Base-by-base conservation (phyloP, 2,113 vertebrate species). In the Oreotragus oreotragus region DNA sequence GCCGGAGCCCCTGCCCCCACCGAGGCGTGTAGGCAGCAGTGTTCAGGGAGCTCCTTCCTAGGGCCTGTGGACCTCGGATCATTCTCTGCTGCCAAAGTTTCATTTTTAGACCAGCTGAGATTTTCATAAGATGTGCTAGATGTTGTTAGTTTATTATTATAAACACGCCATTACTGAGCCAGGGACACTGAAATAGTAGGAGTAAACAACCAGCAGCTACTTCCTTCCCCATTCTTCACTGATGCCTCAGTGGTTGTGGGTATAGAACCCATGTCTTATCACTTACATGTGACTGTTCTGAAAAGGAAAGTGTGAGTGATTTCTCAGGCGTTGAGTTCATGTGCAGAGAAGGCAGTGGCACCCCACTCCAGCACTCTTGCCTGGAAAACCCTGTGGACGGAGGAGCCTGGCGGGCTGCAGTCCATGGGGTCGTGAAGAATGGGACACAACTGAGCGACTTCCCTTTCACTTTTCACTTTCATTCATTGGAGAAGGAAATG, bases 1-100 rank as follows among this genome's bases (percentile, higher is more conserved):
- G 43, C 80, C 2, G 0, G 25, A 33, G 10, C 9, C 45, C 17
- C 8, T 0, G 2, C 28, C 28, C 0, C 4, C 28, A 3, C 15
- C 1, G 8, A 17, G n/a, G 15, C 9, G n/a, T 3, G 2, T 3
- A 17, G 83, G 11, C 0, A 7, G 9, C 2, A 1, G 23, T 12
- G 4, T 5, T 28, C 10, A 17, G 14, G 76, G 27, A 39, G 36
- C 8, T 5, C 4, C 1, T 4, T 57, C 15, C 30, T 51, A 49
- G 57, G 28, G 25, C 49, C 77, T 11, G 47, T 2, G 17, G 15
- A 7, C 27, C 25, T 9, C 0, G 14, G 23, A 36, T 2, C 0
- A 0, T 7, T 7, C 27, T 51, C 6, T 2, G 2, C 53, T 55
- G 36, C 45, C 49, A 23, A 39, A 28, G 23, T 43, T 79, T 33